These are phyloP conservation scores for Amazona vittata DNA, from an alignment of 2,113 vertebrate genomes.

Conservation along the genomic window DNA sequence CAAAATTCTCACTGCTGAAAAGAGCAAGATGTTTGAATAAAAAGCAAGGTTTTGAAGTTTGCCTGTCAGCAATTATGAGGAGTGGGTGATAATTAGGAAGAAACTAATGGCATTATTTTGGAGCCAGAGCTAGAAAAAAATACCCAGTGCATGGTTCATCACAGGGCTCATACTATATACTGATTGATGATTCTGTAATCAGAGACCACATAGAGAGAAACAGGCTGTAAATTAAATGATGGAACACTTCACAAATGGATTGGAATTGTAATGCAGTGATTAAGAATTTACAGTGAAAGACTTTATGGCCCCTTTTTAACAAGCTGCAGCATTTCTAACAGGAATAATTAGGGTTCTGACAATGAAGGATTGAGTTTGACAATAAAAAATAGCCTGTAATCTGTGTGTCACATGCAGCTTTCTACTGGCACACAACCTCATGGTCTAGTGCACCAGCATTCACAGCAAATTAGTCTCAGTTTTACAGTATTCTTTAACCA, in stretches of 20 bases:
- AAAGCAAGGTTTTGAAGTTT: not conserved
- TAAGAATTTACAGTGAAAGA: not conserved
- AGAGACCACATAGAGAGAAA: not conserved
- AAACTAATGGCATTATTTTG: not conserved
- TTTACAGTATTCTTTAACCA: not conserved
- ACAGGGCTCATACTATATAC: not conserved
- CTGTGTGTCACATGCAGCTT: not conserved
- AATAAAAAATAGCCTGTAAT: constrained; percentile 55
- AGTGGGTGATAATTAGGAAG: constrained; percentile 16
- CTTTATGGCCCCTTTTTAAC: not conserved
- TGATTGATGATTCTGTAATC: constrained; percentile 35
- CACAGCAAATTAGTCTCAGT: constrained; percentile 29
- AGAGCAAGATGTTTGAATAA: not conserved
- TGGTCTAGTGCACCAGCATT: constrained; percentile 14
- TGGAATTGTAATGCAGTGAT: constrained; percentile 3
- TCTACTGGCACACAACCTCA: constrained; percentile 7
- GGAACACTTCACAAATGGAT: not conserved
- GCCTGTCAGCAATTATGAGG: not conserved
- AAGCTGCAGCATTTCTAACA: constrained; percentile 8
- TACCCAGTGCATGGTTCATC: not conserved
- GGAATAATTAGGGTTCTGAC: constrained; percentile 45
- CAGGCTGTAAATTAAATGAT: constrained; percentile 25
- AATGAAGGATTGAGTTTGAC: constrained; percentile 44
- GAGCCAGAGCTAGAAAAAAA: not conserved
- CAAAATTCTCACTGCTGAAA: not conserved